phyloP scores from a whole-genome alignment of 2,113 vertebrate species.

The Pseudorectes ferrugineus region DNA sequence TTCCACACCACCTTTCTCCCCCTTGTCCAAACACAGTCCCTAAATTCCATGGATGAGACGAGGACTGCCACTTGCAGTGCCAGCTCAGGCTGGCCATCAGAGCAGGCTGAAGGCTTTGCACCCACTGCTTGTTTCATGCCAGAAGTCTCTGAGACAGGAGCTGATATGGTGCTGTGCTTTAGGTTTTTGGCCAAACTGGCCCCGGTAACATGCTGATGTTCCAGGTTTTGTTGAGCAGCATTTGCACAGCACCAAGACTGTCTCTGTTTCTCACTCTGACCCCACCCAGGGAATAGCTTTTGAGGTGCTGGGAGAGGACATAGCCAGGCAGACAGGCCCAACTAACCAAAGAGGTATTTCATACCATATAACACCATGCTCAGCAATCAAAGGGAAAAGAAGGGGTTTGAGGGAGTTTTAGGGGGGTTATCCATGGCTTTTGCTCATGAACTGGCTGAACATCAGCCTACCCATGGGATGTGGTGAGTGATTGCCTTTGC shows the following conservation, averaged over 20 bases:
- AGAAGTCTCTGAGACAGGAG: neutral
- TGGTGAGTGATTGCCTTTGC: neutral
- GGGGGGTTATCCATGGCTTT: neutral
- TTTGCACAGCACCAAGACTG: neutral
- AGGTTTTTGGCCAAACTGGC: neutral
- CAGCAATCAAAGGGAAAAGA: neutral
- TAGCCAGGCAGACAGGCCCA: neutral
- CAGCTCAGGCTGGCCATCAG: neutral
- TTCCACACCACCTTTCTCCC: neutral
- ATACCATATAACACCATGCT: neutral
- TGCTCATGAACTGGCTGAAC: neutral
- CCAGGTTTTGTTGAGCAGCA: neutral
- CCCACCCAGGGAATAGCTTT: neutral
- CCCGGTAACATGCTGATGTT: neutral
- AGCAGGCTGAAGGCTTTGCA: neutral
- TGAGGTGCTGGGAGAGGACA: neutral
- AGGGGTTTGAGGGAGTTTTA: neutral
- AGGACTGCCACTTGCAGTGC: neutral
- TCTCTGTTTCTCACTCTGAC: neutral
- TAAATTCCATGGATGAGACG: neutral
- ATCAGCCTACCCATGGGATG: rapidly evolving
- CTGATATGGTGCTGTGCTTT: neutral
- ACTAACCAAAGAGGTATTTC: neutral
- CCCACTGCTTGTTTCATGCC: neutral
- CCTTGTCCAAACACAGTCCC: neutral